Evolutionary conservation across 1,140 invertebrate genomes (phyloP).

Genomic region (Belonocnema kinseyi): DNA sequence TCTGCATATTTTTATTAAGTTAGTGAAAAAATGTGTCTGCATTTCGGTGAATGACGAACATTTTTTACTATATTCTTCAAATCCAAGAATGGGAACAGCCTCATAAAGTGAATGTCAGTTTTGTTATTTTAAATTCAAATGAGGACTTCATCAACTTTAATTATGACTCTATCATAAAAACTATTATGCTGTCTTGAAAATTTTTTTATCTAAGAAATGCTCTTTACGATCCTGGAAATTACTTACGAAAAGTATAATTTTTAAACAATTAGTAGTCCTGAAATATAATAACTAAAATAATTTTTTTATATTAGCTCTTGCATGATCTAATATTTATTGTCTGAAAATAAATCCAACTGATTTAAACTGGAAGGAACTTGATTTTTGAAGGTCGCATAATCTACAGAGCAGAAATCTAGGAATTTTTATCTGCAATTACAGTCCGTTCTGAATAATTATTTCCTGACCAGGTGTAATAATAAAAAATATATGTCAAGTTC

Average conservation of each 20-base stretch:
- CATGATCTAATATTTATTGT: not conserved
- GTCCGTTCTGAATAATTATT: too few species aligned
- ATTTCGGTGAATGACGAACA: too few species aligned
- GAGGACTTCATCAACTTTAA: not conserved
- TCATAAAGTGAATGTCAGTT: slow-evolving; percentile 9
- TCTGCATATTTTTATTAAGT: not conserved
- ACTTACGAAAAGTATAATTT: too few species aligned
- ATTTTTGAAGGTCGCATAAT: slow-evolving; percentile 25
- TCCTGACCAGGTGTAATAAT: too few species aligned
- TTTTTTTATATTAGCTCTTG: too few species aligned
- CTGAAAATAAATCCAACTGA: not conserved
- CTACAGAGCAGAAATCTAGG: not conserved
- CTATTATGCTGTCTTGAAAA: not conserved
- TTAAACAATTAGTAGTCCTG: too few species aligned
- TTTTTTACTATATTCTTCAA: not conserved
- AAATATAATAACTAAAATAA: too few species aligned
- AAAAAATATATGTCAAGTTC: too few species aligned
- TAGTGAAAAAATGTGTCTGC: too few species aligned
- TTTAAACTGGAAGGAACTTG: slow-evolving; percentile 6
- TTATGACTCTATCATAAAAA: not conserved
- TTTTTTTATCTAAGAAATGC: too few species aligned
- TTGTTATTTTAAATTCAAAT: not conserved
- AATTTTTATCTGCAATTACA: not conserved
- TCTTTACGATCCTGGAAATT: too few species aligned
- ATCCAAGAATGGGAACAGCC: not conserved